Percentiles rank a stretch among this genome's conserved stretches.
phyloP scores from a whole-genome alignment of 2,797 vertebrate species.

The Paguma larvata region DNA sequence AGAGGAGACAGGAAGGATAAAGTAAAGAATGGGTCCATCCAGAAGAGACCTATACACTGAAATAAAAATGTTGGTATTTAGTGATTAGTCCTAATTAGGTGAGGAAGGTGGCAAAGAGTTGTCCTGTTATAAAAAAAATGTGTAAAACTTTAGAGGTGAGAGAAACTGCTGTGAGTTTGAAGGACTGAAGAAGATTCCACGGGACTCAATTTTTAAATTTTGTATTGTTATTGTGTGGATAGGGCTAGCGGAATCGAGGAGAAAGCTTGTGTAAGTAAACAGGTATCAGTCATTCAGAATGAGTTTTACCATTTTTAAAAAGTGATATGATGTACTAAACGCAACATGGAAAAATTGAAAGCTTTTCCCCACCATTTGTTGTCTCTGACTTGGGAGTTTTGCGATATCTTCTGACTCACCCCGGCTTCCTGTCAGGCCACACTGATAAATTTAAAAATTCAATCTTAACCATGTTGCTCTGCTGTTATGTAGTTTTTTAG shows the following conservation, averaged over 20 bases:
- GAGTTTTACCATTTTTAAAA: background rate
- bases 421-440: background rate
- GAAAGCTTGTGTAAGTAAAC: background rate
- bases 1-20: background rate
- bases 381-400: background rate
- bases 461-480: background rate
- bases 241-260: background rate
- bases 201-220: background rate
- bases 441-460: conserved; percentile 1
- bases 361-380: background rate
- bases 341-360: background rate
- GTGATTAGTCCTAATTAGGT: background rate
- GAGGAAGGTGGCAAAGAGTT: background rate
- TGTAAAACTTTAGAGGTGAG: background rate
- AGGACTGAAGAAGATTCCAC: background rate
- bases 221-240: background rate
- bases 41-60: background rate
- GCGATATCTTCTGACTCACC: background rate
- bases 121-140: background rate
- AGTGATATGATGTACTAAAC: conserved; percentile 22
- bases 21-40: background rate
- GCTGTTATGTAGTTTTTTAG: background rate
- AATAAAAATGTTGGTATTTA: background rate
- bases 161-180: background rate
- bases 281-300: background rate